Conservation (phyloP, 2,797 vertebrate genomes). For the Pelobates cultripes region DNA sequence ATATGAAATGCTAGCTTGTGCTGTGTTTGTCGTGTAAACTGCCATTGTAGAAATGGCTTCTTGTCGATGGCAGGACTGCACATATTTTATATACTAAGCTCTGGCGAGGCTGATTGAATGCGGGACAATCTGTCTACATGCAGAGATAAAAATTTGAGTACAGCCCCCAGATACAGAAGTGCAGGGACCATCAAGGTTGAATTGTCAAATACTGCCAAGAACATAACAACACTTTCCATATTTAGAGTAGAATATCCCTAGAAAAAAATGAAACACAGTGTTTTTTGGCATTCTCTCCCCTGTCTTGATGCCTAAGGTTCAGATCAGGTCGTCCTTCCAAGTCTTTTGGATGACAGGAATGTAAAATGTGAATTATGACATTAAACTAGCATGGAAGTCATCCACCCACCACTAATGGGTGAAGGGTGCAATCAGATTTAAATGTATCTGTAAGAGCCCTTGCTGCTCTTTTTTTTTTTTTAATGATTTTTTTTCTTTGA, state of each 20-base stretch:
- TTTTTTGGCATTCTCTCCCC: not conserved
- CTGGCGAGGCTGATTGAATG: not conserved
- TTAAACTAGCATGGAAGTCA: slow-evolving; percentile 14
- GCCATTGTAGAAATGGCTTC: not conserved
- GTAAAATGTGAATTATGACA: slow-evolving; percentile 6
- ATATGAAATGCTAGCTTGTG: no score
- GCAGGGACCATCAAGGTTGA: slow-evolving; percentile 8
- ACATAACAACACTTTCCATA: slow-evolving; percentile 35
- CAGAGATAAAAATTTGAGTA: no score
- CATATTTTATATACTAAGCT: not conserved
- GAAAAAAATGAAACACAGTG: not conserved
- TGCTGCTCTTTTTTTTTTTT: slow-evolving; percentile 31
- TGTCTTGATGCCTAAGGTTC: not conserved
- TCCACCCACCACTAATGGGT: not conserved
- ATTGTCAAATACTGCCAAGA: slow-evolving; percentile 14
- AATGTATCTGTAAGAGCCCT: slow-evolving; percentile 11
- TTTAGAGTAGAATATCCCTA: slow-evolving; percentile 21
- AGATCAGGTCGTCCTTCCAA: not conserved
- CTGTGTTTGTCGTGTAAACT: not conserved
- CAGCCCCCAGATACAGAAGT: not conserved
- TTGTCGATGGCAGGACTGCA: not conserved
- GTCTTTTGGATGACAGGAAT: slow-evolving; percentile 2
- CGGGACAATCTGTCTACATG: no score
- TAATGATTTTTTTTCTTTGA: slow-evolving; percentile 50
- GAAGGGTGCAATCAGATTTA: slow-evolving; percentile 3